Conservation (phyloP, 1,140 invertebrate genomes). For the Idris sp. region DNA sequence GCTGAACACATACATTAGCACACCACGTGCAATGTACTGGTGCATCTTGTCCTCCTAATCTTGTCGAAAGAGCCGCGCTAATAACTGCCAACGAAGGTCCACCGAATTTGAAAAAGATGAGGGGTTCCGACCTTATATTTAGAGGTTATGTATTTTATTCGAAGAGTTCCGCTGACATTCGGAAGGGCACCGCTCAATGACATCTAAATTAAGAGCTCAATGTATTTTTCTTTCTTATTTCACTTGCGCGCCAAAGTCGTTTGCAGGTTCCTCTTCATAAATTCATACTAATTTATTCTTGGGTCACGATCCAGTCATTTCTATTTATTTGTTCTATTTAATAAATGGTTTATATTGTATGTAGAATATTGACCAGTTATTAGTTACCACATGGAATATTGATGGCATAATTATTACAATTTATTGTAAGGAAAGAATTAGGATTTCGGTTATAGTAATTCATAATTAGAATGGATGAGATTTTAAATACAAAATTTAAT, state of each 20-base stretch:
- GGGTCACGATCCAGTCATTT: too few relatives aligned
- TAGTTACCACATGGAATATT: too few relatives aligned
- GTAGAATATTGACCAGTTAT: too few relatives aligned
- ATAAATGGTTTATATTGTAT: too few relatives aligned
- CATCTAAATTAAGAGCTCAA: conserved; percentile 47
- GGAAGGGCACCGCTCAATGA: conserved; percentile 30
- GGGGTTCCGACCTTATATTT: conserved; percentile 51
- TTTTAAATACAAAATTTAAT: too few relatives aligned
- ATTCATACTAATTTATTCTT: too few relatives aligned
- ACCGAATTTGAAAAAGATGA: conserved; percentile 50
- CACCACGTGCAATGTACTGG: conserved; percentile 50
- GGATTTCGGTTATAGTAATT: too few relatives aligned
- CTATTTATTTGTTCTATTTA: too few relatives aligned
- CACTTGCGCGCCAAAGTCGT: conserved; percentile 2
- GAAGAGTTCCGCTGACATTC: conserved; percentile 28
- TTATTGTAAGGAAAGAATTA: too few relatives aligned
- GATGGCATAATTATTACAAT: too few relatives aligned
- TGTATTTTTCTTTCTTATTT: conserved; percentile 9
- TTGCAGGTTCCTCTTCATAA: conserved; percentile 1
- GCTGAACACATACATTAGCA: conserved; percentile 62
- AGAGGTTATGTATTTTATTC: conserved; percentile 41
- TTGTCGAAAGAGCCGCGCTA: conserved; percentile 24
- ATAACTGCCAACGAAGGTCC: conserved; percentile 27
- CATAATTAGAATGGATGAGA: too few relatives aligned
- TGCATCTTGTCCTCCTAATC: conserved; percentile 34